phyloP scores from a whole-genome alignment of 1,140 invertebrate genomes.

The Schmidtea mediterranea region DNA sequence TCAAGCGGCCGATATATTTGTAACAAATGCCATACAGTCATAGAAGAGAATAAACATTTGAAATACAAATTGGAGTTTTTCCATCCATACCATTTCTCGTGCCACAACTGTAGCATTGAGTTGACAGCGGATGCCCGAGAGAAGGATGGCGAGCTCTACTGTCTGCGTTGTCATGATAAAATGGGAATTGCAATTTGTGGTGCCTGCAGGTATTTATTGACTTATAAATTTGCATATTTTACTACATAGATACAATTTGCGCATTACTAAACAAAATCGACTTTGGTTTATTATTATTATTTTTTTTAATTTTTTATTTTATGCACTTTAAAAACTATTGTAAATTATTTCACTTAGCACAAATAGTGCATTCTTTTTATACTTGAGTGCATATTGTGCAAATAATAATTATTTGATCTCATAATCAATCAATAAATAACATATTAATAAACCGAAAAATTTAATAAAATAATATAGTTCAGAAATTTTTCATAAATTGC shows the following conservation, averaged over 20 bases:
- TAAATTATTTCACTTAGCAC: too few species aligned
- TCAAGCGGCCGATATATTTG: constrained; percentile 56
- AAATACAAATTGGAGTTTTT: constrained; percentile 83
- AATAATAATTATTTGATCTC: too few species aligned
- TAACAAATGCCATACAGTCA: constrained; percentile 30
- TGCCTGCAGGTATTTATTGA: constrained; percentile 41
- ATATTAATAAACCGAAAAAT: too few species aligned
- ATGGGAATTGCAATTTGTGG: constrained; percentile 87
- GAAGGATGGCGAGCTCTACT: constrained; percentile 79
- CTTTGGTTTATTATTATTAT: constrained; percentile 3
- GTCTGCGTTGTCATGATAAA: constrained; percentile 87
- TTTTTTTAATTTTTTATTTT: not conserved
- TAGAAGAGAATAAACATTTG: constrained; percentile 67
- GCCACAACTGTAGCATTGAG: constrained; percentile 46
- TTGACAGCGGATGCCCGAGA: constrained; percentile 59
- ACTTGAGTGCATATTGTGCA: too few species aligned
- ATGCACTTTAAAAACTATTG: not conserved
- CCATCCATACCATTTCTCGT: constrained; percentile 97
- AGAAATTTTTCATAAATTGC: too few species aligned
- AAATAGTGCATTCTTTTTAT: too few species aligned
- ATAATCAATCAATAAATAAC: too few species aligned
- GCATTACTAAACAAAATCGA: too few species aligned
- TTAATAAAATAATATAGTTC: too few species aligned
- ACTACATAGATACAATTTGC: too few species aligned
- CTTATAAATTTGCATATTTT: not conserved